Conservation (phyloP, 2,113 vertebrate genomes). For the Saccopteryx bilineata region DNA sequence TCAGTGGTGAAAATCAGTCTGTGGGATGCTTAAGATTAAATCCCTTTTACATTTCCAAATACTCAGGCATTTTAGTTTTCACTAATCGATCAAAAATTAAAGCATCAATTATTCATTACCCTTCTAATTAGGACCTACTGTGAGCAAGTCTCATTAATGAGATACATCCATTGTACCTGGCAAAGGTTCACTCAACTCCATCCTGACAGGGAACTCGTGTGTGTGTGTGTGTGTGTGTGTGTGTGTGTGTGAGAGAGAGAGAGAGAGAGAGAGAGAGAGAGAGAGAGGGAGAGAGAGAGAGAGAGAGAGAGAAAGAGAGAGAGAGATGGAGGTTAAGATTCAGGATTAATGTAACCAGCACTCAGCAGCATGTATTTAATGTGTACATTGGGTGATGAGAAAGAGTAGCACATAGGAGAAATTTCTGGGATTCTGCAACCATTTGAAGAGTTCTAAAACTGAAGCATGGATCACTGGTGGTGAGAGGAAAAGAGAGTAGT, state of each 20-base stretch:
- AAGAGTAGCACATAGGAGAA: not conserved
- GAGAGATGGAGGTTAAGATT: not conserved
- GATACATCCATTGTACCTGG: not conserved
- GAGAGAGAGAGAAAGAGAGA: too few relatives aligned
- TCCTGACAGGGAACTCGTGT: not conserved
- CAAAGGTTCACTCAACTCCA: not conserved
- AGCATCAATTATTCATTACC: not conserved
- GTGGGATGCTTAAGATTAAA: not conserved
- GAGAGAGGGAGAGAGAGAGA: too few relatives aligned
- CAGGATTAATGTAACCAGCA: not conserved
- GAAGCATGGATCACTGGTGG: not conserved
- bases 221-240: not conserved
- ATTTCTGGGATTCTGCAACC: not conserved
- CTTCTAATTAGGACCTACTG: conserved; percentile 29
- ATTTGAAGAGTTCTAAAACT: conserved; percentile 2
- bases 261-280: too few relatives aligned
- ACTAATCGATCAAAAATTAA: not conserved
- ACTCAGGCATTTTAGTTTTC: not conserved
- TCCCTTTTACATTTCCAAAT: conserved; percentile 43
- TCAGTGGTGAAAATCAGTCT: not conserved
- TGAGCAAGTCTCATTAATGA: not conserved
- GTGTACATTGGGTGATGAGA: not conserved
- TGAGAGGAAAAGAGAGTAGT: not conserved
- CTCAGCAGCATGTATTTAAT: not conserved
- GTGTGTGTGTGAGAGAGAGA: not conserved